phyloP scores from a whole-genome alignment of 2,888 invertebrate genomes.

The Leucoma salicis region DNA sequence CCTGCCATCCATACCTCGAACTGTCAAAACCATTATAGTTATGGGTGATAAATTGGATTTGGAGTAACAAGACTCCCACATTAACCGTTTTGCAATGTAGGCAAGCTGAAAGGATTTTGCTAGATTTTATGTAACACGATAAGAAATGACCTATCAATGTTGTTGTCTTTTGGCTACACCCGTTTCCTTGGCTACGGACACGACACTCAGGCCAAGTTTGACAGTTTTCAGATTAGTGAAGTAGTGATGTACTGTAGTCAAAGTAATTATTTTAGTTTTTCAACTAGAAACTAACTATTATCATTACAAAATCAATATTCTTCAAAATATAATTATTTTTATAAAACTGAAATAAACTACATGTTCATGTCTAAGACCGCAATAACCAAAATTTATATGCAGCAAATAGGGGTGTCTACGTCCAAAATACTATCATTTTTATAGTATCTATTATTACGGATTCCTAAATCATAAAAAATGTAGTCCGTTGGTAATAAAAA shows the following conservation, averaged over 20 bases:
- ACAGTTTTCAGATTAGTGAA: constrained; percentile 21
- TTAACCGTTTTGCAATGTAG: constrained; percentile 17
- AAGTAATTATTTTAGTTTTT: constrained; percentile 4
- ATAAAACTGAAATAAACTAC: no score
- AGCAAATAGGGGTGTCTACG: no score
- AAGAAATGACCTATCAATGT: constrained; percentile 66
- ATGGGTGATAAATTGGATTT: constrained; percentile 20
- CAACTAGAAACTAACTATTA: no score
- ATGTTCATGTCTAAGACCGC: no score
- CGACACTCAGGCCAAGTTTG: constrained; percentile 54
- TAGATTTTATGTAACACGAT: constrained; percentile 64
- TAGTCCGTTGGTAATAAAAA: no score
- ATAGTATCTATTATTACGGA: no score
- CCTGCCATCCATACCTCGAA: constrained; percentile 73
- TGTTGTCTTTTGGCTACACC: constrained; percentile 78
- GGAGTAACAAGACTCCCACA: constrained; percentile 15
- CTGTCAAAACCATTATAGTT: constrained; percentile 67
- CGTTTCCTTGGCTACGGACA: constrained; percentile 82
- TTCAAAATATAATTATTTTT: no score
- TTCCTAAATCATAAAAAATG: no score
- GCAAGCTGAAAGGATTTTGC: constrained; percentile 24
- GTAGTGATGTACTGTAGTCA: constrained; percentile 25
- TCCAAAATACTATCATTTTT: no score
- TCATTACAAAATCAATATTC: no score
- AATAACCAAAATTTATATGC: no score